Base-by-base conservation (phyloP, 2,113 vertebrate genomes). In the Austrofundulus limnaeus region DNA sequence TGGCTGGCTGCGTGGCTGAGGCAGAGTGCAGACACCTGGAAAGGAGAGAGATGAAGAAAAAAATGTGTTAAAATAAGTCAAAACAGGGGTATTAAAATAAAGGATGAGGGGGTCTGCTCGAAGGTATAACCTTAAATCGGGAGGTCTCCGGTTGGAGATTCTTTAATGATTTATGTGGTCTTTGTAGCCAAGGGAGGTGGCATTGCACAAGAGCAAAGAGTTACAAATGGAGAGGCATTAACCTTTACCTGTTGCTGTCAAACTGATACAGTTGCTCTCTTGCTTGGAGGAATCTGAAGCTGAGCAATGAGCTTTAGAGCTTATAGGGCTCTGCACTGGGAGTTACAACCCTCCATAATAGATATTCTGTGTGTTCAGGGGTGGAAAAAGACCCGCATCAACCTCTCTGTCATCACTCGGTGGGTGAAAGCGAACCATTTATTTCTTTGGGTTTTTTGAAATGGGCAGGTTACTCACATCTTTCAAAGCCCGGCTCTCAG, bases 181-280 rank as follows among this genome's bases (percentile, higher is more conserved):
- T 79, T 83, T 82, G 76, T 55, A 66, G 66, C 56, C 47, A 41
- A 69, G 68, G 68, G 81, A 85, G 75, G 82, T 80, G 77, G 81
- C 80, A 75, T 84, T 65, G 70, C 13, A 5, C 63, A 28, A 34
- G 50, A 34, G 81, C 59, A 53, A 80, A 82, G 64, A 76, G 70
- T 85, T 85, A 81, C 82, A 87, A 87, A 90, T 86, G 83, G 82
- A 76, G 78, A 75, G 70, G 54, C 59, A 70, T 85, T 90, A 85
- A 84, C 83, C 80, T 85, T 64, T 80, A 81, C 73, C 75, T 85
- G 66, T 24, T 57, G 75, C 79, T 86, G 88, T 86, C 83, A 86
- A 42, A 47, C 53, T 66, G 63, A 84, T 72, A 63, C 71, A 75
- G 67, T 55, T 66, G 49, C 59, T 65, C 39, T n/a, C 19, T 59